Evolutionary conservation across 2,113 vertebrate genomes (phyloP), one percentile per base, ranked within the genome.

Genomic region (Agelaius phoeniceus): DNA sequence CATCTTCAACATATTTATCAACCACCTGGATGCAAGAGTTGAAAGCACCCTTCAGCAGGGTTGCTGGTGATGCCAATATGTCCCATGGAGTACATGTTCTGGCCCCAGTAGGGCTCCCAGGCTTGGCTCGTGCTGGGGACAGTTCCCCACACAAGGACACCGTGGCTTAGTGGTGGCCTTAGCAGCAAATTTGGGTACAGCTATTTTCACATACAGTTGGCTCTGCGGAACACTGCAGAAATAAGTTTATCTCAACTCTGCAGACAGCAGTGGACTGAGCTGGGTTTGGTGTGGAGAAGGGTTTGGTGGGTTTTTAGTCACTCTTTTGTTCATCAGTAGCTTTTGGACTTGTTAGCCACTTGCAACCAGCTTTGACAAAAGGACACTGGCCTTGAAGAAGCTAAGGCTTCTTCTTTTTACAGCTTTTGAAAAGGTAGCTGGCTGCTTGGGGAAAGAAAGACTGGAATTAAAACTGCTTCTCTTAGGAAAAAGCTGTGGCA

Each of bases 41-140:
- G 54, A 18, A 22, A 22, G 27, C 46, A 26, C 21, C 21, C 12
- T 58, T 43, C 35, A 35, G 61, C 31, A 49, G 43, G 35, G 26
- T 1, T 48, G 23, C 28, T 57, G 51, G 19, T 24, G 52, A 35
- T 66, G 43, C 52, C 61, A n/a, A 0, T 5, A 0, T 1, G 1
- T 23, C 22, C 55, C 66, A 13, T 26, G 37, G 68, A 72, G 9
- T 4, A 2, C 10, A 2, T 21, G 10, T 14, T 39, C 22, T 69
- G 80, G 16, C 33, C 35, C 59, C 2, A 4, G 35, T 44, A 59
- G 66, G 12, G 37, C 26, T 90, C 13, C 37, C 37, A 5, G 37
- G 18, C 14, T 9, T 21, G 1, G 21, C 21, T 52, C 0, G 0
- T 19, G 5, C 4, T 46, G 41, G 35, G 44, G 55, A 19, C 84